phyloP scores from a whole-genome alignment of 2,888 invertebrate genomes.

The Tinea pellionella region DNA sequence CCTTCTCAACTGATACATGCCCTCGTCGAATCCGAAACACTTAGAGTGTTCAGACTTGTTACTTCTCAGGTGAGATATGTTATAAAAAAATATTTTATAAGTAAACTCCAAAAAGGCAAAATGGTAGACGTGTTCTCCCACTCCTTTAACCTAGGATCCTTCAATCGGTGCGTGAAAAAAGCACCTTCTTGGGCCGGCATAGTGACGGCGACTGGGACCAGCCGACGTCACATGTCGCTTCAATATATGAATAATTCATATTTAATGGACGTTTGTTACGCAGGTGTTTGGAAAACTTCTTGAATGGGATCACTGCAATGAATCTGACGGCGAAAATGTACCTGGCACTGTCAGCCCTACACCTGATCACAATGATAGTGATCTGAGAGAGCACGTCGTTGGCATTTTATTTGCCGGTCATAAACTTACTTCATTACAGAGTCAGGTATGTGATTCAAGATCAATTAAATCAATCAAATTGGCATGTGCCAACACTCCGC shows the following conservation, averaged over 20 bases:
- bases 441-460: slow-evolving; percentile 72
- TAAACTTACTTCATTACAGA: slow-evolving; percentile 92
- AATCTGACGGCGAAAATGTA: slow-evolving; percentile 63
- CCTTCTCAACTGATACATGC: slow-evolving; percentile 79
- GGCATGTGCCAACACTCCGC: too few relatives aligned
- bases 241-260: too few relatives aligned
- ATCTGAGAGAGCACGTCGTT: slow-evolving; percentile 94
- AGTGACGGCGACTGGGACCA: too few relatives aligned
- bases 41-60: slow-evolving; percentile 90
- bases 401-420: slow-evolving; percentile 95
- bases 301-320: slow-evolving; percentile 72
- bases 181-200: too few relatives aligned
- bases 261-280: background rate
- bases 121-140: too few relatives aligned
- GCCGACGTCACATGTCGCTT: too few relatives aligned
- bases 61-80: slow-evolving; percentile 86
- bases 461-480: too few relatives aligned
- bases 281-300: slow-evolving; percentile 90
- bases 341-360: slow-evolving; percentile 33
- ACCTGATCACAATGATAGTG: slow-evolving; percentile 57
- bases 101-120: too few relatives aligned
- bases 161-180: too few relatives aligned
- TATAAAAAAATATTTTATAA: too few relatives aligned
- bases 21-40: slow-evolving; percentile 91
- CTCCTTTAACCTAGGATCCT: too few relatives aligned